Conservation (phyloP, 92 coral and sea anemone species). For the Porites evermanni region DNA sequence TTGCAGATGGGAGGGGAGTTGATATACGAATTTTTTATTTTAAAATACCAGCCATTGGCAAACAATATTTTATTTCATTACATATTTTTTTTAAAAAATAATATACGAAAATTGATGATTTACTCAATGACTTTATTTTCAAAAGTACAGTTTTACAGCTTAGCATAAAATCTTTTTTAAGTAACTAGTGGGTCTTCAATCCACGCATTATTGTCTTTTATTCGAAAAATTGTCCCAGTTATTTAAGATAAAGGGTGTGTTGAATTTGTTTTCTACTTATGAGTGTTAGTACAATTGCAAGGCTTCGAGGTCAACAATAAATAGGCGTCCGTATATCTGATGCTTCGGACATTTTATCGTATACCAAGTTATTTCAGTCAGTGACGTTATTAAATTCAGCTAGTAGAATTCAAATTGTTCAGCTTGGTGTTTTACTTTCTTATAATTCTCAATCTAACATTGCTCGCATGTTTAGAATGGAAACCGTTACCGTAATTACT, state of each 20-base stretch:
- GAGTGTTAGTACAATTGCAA: background rate
- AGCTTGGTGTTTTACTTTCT: no score
- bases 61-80: background rate
- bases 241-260: conserved; percentile 8
- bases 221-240: background rate
- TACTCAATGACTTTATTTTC: background rate
- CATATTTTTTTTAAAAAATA: background rate
- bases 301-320: background rate
- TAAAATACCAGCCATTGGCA: background rate
- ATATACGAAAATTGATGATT: background rate
- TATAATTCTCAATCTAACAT: no score
- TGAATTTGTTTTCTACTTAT: background rate
- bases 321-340: background rate
- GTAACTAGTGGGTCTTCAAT: background rate
- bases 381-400: background rate
- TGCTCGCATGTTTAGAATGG: no score
- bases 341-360: background rate
- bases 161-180: background rate
- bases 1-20: background rate
- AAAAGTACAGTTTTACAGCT: background rate
- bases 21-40: background rate
- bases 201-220: background rate
- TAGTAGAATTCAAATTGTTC: background rate
- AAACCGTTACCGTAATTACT: no score
- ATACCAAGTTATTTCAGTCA: background rate